phyloP scores from a whole-genome alignment of 37 sponge, comb jelly and placozoan species.

The Beroe forskalii region DNA sequence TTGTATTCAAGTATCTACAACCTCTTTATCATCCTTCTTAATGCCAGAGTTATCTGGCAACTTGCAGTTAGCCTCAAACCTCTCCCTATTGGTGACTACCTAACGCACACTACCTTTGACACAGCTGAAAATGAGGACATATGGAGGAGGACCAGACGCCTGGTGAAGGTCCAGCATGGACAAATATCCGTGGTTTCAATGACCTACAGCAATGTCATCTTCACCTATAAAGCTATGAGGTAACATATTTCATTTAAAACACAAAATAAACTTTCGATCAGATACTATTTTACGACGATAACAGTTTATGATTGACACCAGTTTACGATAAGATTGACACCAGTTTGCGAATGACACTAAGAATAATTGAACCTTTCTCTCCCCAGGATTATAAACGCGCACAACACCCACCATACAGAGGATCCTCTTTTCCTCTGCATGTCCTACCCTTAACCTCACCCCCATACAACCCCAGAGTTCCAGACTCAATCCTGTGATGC shows the following conservation, averaged over 20 bases:
- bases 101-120: background rate
- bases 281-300: no score
- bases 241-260: no score
- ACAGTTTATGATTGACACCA: no score
- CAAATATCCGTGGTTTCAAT: background rate
- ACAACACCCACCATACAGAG: background rate
- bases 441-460: slow-evolving; percentile 48
- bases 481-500: no score
- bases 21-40: no score
- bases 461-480: background rate
- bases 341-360: no score
- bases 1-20: no score
- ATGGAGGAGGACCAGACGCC: background rate
- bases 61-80: no score
- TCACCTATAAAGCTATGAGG: slow-evolving; percentile 9
- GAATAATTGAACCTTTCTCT: no score
- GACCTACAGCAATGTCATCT: background rate
- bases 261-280: background rate
- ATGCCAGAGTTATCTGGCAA: no score
- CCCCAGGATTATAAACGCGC: slow-evolving; percentile 5
- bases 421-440: slow-evolving; percentile 11
- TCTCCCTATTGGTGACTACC: background rate
- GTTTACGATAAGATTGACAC: no score
- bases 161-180: background rate
- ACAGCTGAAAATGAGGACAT: background rate